Base-by-base conservation (phyloP, 2,888 invertebrate genomes). In the Aporophyla nigra region DNA sequence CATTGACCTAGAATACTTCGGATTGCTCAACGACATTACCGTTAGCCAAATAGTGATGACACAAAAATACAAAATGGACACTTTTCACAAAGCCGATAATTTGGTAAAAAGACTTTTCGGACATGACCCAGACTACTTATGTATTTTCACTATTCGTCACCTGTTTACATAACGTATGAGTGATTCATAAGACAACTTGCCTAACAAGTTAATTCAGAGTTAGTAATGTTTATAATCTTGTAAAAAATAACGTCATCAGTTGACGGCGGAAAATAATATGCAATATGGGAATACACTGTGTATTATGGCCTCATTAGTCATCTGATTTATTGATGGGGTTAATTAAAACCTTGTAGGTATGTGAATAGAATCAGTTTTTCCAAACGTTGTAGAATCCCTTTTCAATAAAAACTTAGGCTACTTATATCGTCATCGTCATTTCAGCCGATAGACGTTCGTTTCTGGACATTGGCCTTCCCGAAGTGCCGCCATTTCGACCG, bases 141-240 rank as follows among this genome's bases (percentile, higher is more conserved):
- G 72, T 82, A 85, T 90, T 90, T 91, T 92, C 90, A 80, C 90
- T 83, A 89, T 91, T 92, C 88, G 92, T 93, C 92, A 92, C 89
- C 70, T 86, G 87, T 93, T 92, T 91, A 89, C 92, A 91, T 92
- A 90, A 93, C 76, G 83, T 73, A 85, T 90, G 90, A 90, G 80
- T 92, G 80, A 80, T 56, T 80, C 80, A 80, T 71, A 71, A 72
- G 68, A 77, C 73, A 81, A 84, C 84, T 74, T 72, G 82, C 76
- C 77, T 74, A 68, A 83, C 81, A 9, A 72, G 69, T 77, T 71
- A 82, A 72, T 69, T 72, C 40, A 76, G 67, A 85, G 70, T 66
- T 86, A 80, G 27, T 73, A 71, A 68, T 63, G 49, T 63, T 61
- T 69, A 59, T 76, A 53, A 71, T 83, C 56, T 61, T 71, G 16